Conservation (phyloP, 2,888 invertebrate genomes). For the Chorisops tibialis region DNA sequence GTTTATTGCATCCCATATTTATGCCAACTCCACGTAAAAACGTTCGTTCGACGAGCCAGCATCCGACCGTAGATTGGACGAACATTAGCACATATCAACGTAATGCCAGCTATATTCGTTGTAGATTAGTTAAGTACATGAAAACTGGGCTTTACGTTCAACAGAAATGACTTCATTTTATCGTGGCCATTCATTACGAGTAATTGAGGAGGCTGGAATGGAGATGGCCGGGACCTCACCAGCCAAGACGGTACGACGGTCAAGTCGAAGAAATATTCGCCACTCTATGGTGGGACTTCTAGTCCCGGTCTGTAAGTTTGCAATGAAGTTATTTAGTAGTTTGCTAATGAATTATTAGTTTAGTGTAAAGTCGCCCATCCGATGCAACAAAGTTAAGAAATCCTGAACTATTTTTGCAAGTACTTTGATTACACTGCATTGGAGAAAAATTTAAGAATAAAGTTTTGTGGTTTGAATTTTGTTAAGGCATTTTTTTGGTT, state of each 20-base stretch:
- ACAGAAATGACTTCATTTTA: constrained; percentile 26
- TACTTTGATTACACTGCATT: too few relatives aligned
- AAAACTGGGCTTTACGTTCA: constrained; percentile 14
- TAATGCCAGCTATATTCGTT: constrained; percentile 9
- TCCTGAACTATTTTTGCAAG: too few relatives aligned
- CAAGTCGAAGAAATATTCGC: neutral
- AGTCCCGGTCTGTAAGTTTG: neutral
- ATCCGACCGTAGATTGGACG: neutral
- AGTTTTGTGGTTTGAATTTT: too few relatives aligned
- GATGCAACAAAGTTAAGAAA: too few relatives aligned
- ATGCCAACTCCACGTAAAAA: neutral
- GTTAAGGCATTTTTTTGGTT: too few relatives aligned
- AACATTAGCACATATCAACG: constrained; percentile 15
- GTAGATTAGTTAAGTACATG: constrained; percentile 24
- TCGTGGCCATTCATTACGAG: constrained; percentile 21
- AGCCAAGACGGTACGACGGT: neutral
- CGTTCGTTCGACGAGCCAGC: too few relatives aligned
- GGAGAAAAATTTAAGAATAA: too few relatives aligned
- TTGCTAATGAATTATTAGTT: constrained; percentile 20
- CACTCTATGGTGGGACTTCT: too few relatives aligned
- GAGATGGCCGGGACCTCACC: constrained; percentile 2
- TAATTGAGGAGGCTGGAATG: constrained; percentile 24
- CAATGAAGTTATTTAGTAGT: constrained; percentile 23
- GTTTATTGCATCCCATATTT: constrained; percentile 16
- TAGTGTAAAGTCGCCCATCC: too few relatives aligned